Evolutionary conservation across 2,113 vertebrate species (phyloP).

Genomic region (Anhinga rufa): DNA sequence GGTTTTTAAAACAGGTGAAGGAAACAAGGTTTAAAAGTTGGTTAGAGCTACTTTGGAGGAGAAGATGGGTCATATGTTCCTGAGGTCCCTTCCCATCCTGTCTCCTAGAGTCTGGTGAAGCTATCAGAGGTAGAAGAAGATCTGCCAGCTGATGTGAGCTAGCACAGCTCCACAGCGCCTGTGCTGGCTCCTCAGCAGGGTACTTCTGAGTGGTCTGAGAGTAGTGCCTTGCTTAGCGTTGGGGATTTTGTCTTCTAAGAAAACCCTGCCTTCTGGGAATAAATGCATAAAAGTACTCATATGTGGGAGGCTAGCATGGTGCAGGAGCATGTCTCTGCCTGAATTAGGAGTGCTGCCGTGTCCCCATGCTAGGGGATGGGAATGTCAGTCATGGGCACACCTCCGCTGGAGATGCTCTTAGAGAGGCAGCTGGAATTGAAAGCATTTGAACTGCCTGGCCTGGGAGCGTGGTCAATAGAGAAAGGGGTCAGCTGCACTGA

Average conservation of each 20-base stretch:
- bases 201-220: neutral
- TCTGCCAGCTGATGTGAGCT: neutral
- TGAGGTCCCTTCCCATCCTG: neutral
- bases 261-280: neutral
- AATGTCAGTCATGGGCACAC: neutral
- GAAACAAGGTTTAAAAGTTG: neutral
- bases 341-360: neutral
- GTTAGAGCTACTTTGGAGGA: neutral
- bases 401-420: accelerated
- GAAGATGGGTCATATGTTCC: neutral
- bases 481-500: neutral
- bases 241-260: neutral
- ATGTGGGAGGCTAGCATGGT: neutral
- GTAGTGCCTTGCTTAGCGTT: accelerated
- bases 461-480: neutral
- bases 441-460: neutral
- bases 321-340: neutral
- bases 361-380: neutral
- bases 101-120: neutral
- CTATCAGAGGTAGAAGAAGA: neutral
- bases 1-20: neutral
- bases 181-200: neutral
- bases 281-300: neutral
- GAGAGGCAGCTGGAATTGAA: neutral
- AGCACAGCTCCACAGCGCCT: neutral